Conservation (phyloP, 2,113 vertebrate species). For the Sylvilagus bachmani region DNA sequence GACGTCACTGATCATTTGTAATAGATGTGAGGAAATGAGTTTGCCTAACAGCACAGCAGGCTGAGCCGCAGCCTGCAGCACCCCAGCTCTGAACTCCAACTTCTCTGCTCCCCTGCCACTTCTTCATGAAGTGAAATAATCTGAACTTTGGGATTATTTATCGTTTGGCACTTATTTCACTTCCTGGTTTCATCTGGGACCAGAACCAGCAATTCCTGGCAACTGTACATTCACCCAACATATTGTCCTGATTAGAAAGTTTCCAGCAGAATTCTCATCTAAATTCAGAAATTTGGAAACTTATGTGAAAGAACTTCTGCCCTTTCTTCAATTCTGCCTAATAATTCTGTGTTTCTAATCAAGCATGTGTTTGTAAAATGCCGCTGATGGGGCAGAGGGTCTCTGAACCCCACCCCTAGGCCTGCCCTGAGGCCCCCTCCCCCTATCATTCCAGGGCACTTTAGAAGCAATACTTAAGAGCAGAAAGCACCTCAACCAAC, state of each 20-base stretch:
- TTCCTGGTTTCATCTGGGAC: conserved; percentile 67
- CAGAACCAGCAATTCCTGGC: conserved; percentile 67
- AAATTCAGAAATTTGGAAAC: conserved; percentile 46
- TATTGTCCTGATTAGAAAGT: conserved; percentile 72
- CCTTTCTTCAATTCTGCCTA: background rate
- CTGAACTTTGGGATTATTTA: conserved; percentile 22
- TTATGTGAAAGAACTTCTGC: conserved; percentile 33
- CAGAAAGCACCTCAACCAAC: background rate
- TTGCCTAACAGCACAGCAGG: background rate
- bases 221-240: conserved; percentile 68
- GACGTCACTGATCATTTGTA: background rate
- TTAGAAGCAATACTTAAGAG: background rate
- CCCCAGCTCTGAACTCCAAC: background rate
- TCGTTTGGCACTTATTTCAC: conserved; percentile 64
- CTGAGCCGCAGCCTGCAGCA: background rate
- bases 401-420: background rate
- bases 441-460: background rate
- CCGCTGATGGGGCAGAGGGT: background rate
- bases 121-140: conserved; percentile 30
- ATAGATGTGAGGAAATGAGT: background rate
- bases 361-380: conserved; percentile 30
- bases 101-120: background rate
- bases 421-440: background rate
- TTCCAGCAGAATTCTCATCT: conserved; percentile 55
- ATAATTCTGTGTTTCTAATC: conserved; percentile 28